Evolutionary conservation across 2,797 vertebrate genomes (phyloP).

Genomic region (Typhlichthys eigenmanni): DNA sequence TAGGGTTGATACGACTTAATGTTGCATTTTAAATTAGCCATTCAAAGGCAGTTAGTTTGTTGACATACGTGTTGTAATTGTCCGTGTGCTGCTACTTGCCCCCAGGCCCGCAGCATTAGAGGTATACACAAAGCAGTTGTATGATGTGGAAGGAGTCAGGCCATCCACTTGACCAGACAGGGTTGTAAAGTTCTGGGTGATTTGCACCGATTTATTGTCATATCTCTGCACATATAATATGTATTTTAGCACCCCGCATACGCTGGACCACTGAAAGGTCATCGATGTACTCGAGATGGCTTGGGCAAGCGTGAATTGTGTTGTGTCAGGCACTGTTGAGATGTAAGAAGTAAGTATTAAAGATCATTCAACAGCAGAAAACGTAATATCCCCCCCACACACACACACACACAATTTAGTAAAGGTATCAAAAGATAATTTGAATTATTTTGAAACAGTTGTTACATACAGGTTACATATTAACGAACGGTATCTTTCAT

Average conservation of each 20-base stretch:
- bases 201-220: neutral
- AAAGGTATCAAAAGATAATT: neutral
- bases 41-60: neutral
- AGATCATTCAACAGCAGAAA: slow-evolving; percentile 1
- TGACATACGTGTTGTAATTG: slow-evolving; percentile 76
- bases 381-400: neutral
- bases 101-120: slow-evolving; percentile 73
- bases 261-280: slow-evolving; percentile 69
- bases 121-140: slow-evolving; percentile 69
- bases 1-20: neutral
- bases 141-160: slow-evolving; percentile 65
- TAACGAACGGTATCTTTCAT: neutral
- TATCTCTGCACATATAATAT: slow-evolving; percentile 57
- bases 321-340: slow-evolving; percentile 70
- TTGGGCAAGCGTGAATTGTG: slow-evolving; percentile 65
- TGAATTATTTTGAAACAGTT: neutral
- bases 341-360: slow-evolving; percentile 14
- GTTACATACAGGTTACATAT: neutral
- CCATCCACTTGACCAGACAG: slow-evolving; percentile 46
- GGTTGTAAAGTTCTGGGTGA: slow-evolving; percentile 56
- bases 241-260: slow-evolving; percentile 66
- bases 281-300: slow-evolving; percentile 76
- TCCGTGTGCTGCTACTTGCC: slow-evolving; percentile 53
- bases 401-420: neutral
- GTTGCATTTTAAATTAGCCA: neutral